These are phyloP conservation scores for Drosophila orosa DNA, from an alignment of 1,140 invertebrate species.

Conservation along the genomic window DNA sequence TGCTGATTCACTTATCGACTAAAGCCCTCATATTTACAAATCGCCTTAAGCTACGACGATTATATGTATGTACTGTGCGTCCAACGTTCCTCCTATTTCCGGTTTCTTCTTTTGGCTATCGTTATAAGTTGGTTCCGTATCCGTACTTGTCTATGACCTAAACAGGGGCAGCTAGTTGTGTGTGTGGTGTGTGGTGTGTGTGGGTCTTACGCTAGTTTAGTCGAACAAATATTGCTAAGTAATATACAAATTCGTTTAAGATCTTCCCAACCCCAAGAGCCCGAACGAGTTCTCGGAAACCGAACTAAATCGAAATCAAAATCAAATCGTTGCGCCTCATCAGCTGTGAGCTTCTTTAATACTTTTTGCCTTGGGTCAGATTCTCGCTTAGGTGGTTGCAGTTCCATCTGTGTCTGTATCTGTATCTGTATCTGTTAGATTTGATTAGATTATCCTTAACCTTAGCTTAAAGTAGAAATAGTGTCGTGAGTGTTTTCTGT, in stretches of 20 bases:
- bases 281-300: slow-evolving; percentile 41
- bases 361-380: slow-evolving; percentile 41
- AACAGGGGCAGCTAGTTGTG: slow-evolving; percentile 58
- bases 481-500: slow-evolving; percentile 51
- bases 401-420: slow-evolving; percentile 34
- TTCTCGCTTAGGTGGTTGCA: slow-evolving; percentile 48
- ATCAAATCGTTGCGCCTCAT: slow-evolving; percentile 42
- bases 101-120: slow-evolving; percentile 40
- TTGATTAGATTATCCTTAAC: slow-evolving; percentile 37
- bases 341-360: slow-evolving; percentile 36
- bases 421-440: slow-evolving; percentile 19
- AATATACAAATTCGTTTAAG: slow-evolving; percentile 83
- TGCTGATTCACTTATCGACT: slow-evolving; percentile 35
- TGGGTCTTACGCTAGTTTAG: slow-evolving; percentile 63
- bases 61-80: slow-evolving; percentile 44
- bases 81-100: neutral
- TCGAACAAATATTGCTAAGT: slow-evolving; percentile 82
- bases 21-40: slow-evolving; percentile 47
- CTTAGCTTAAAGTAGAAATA: slow-evolving; percentile 67
- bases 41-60: slow-evolving; percentile 9
- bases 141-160: slow-evolving; percentile 45
- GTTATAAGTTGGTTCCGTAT: slow-evolving; percentile 41
- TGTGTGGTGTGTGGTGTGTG: slow-evolving; percentile 23
- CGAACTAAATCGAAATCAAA: slow-evolving; percentile 37
- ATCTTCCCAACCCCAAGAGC: slow-evolving; percentile 56